Evolutionary conservation across 2,113 vertebrate genomes (phyloP).

Genomic region (Pipra filicauda): DNA sequence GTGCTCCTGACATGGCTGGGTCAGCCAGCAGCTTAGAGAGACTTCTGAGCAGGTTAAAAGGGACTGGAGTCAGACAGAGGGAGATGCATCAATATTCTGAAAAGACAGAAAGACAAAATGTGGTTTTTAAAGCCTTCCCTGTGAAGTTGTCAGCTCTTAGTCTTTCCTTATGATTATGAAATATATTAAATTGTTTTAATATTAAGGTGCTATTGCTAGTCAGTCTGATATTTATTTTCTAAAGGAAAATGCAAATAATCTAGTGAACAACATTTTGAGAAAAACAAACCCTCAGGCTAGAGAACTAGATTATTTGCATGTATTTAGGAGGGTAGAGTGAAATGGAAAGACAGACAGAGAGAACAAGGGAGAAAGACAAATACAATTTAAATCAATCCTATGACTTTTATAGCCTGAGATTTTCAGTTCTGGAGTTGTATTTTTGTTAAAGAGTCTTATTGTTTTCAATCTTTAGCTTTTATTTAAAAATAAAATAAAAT

Average conservation of each 20-base stretch:
- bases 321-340: not conserved
- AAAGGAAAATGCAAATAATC: not conserved
- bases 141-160: not conserved
- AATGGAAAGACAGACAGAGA: not conserved
- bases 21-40: constrained; percentile 33
- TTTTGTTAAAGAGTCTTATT: not conserved
- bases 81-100: not conserved
- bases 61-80: not conserved
- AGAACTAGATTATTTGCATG: not conserved
- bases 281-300: not conserved
- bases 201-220: not conserved
- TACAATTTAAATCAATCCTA: not conserved
- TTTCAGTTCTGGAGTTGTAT: not conserved
- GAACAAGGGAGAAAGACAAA: not conserved
- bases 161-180: not conserved
- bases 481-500: not conserved
- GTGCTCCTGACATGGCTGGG: constrained; percentile 28
- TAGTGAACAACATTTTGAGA: not conserved
- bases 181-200: not conserved
- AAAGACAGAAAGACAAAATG: not conserved
- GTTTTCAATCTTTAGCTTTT: not conserved
- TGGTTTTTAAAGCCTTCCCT: not conserved
- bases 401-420: not conserved
- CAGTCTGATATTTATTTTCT: not conserved
- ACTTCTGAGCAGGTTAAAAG: constrained; percentile 29